These are phyloP conservation scores for Drosophila conformis DNA, from an alignment of 2,888 invertebrate genomes.

Conservation along the genomic window DNA sequence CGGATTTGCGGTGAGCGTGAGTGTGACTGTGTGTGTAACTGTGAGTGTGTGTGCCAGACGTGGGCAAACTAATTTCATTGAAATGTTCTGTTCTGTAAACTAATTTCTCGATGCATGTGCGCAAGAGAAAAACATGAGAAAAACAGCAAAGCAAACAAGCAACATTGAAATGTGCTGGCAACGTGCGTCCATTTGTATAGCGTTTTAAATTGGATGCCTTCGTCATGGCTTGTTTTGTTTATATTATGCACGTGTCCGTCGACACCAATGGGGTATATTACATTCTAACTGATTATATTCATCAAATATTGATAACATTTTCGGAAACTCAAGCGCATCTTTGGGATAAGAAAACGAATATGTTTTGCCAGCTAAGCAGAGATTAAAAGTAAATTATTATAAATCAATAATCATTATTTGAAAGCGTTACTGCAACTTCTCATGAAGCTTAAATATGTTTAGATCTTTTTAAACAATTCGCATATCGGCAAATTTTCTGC, in stretches of 20 bases:
- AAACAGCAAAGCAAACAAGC: conserved; percentile 51
- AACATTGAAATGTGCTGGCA: conserved; percentile 44
- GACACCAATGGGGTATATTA: conserved; percentile 22
- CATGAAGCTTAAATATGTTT: too few species aligned
- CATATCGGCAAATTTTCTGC: neutral
- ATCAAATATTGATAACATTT: neutral
- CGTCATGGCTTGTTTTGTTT: conserved; percentile 43
- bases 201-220: conserved; percentile 59
- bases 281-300: neutral
- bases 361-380: neutral
- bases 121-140: conserved; percentile 29
- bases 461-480: too few species aligned
- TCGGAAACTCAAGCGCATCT: neutral
- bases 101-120: conserved; percentile 51
- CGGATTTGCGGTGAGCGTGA: neutral
- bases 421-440: too few species aligned
- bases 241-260: conserved; percentile 11
- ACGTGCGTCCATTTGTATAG: conserved; percentile 57
- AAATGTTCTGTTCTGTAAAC: conserved; percentile 62
- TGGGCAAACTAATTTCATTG: conserved; percentile 68
- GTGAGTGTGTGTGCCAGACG: conserved; percentile 12
- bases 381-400: neutral
- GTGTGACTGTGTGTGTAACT: neutral
- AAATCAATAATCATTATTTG: neutral
- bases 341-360: neutral